Percentiles rank a stretch among this genome's conserved stretches.
Evolutionary conservation across 1,140 invertebrate genomes (phyloP).

Genomic region (Mesaphorura yosii): DNA sequence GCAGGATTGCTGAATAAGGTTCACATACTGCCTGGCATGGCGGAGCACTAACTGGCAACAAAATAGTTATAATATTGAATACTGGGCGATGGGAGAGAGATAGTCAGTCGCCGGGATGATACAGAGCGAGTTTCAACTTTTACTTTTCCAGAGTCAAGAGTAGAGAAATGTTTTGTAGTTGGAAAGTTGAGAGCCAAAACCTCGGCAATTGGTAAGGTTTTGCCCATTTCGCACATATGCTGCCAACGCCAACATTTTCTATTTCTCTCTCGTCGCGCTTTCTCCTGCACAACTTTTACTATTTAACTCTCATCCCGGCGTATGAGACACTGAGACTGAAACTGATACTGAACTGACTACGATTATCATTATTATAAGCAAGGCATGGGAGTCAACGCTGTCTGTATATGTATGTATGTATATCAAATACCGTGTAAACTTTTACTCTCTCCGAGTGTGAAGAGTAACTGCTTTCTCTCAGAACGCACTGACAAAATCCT

Average conservation of each 20-base stretch:
- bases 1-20: too few relatives aligned
- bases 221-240: constrained; percentile 30
- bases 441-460: neutral
- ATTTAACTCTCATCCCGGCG: constrained; percentile 19
- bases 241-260: constrained; percentile 21
- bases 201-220: constrained; percentile 29
- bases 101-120: neutral
- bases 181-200: constrained; percentile 16
- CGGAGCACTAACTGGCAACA: too few relatives aligned
- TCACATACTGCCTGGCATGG: too few relatives aligned
- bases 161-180: constrained; percentile 20
- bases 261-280: neutral
- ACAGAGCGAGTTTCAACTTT: constrained; percentile 16
- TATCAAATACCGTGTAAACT: neutral
- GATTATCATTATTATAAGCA: neutral
- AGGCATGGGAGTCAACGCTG: neutral
- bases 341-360: neutral
- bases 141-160: too few relatives aligned
- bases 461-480: neutral
- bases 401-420: neutral
- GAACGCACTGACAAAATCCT: neutral
- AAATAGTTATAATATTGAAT: too few relatives aligned
- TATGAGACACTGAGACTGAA: neutral
- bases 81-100: constrained; percentile 16
- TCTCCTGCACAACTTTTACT: constrained; percentile 22